Evolutionary conservation across 2,113 vertebrate species (phyloP).

Genomic region (Tyto alba): DNA sequence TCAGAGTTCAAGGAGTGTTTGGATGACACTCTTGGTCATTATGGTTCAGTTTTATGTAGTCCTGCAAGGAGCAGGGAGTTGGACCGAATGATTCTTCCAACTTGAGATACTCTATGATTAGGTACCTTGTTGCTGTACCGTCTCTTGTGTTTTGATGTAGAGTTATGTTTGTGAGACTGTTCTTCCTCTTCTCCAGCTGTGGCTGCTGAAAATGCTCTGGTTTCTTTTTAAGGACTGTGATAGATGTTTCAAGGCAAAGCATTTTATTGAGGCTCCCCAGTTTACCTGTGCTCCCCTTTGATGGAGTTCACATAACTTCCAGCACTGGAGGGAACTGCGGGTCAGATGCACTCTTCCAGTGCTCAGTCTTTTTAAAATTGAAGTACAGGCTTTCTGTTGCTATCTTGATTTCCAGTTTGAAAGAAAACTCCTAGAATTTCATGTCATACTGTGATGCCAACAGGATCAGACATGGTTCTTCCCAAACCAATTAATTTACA

Average conservation of each 20-base stretch:
- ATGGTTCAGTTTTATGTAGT: neutral
- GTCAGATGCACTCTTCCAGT: neutral
- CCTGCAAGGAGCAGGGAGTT: neutral
- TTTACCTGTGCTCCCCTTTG: neutral
- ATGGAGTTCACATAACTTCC: neutral
- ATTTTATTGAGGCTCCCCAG: neutral
- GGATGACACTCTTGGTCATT: fast-evolving
- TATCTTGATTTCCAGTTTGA: neutral
- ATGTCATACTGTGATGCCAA: fast-evolving
- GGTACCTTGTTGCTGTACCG: neutral
- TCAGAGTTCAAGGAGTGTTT: neutral
- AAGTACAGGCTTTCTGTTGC: neutral
- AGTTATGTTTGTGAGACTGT: neutral
- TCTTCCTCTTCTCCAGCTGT: neutral
- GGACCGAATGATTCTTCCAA: no score
- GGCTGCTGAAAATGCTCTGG: neutral
- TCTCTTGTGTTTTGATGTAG: neutral
- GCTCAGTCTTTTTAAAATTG: neutral
- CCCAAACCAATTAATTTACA: neutral
- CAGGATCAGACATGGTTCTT: neutral
- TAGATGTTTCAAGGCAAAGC: neutral
- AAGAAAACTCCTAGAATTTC: neutral
- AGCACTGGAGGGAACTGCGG: neutral
- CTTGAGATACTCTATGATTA: neutral
- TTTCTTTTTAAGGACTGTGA: neutral